Conservation (phyloP, 1,140 invertebrate species). For the Drosophila insularis region DNA sequence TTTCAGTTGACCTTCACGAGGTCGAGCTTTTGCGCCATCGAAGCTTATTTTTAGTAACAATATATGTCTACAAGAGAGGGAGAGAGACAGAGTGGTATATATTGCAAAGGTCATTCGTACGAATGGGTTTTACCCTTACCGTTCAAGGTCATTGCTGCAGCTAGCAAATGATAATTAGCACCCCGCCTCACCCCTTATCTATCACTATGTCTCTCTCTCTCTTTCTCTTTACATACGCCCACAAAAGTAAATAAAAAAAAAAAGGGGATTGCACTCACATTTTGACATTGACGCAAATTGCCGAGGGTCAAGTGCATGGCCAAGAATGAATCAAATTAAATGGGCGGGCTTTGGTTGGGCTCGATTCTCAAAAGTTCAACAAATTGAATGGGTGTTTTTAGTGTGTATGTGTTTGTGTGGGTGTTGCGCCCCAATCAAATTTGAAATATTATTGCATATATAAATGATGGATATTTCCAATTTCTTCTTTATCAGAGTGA, state of each 20-base stretch:
- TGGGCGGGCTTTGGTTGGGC: neutral
- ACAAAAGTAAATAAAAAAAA: no score
- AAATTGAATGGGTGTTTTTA: neutral
- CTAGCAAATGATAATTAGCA: constrained; percentile 57
- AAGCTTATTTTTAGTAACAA: constrained; percentile 73
- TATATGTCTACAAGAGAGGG: neutral
- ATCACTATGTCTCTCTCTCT: neutral
- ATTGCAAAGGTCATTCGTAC: constrained; percentile 69
- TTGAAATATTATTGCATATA: neutral
- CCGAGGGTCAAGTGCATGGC: constrained; percentile 70
- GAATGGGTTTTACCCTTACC: constrained; percentile 48
- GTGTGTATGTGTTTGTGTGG: no score
- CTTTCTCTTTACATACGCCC: neutral
- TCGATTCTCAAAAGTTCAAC: neutral
- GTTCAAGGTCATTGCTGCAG: constrained; percentile 64
- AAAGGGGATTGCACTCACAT: constrained; percentile 20
- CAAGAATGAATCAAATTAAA: constrained; percentile 68
- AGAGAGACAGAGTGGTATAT: constrained; percentile 25
- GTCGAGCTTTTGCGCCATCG: constrained; percentile 53
- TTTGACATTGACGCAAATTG: constrained; percentile 76
- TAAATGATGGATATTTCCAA: neutral
- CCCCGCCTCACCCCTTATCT: constrained; percentile 11
- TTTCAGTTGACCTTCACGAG: constrained; percentile 66
- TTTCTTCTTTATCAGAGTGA: neutral
- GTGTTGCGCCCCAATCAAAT: neutral